Conservation (phyloP, 2,797 vertebrate genomes). For the Phalanger gymnotis region DNA sequence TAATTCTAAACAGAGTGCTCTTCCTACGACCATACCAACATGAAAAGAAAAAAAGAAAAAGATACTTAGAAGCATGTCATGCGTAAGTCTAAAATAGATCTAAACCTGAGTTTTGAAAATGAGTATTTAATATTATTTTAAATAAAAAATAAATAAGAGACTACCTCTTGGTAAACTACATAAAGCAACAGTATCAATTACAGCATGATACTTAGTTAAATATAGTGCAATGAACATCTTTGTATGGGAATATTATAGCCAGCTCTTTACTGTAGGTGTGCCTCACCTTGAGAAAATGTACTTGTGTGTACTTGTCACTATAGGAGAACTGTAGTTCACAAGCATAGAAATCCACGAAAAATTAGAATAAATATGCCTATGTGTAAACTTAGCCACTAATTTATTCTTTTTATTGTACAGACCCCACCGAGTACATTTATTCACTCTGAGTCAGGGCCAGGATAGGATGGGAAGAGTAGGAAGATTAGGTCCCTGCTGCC, state of each 20-base stretch:
- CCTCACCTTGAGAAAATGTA: background rate
- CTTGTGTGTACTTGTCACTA: background rate
- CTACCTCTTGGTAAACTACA: background rate
- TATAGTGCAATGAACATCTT: background rate
- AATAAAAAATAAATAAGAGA: background rate
- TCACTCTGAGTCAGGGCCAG: background rate
- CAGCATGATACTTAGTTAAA: background rate
- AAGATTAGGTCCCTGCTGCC: background rate
- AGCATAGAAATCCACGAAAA: background rate
- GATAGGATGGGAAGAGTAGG: background rate
- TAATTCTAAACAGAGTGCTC: background rate
- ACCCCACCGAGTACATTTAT: background rate
- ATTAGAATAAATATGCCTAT: background rate
- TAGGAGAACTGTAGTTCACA: background rate
- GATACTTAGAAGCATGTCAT: background rate
- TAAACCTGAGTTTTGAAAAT: background rate
- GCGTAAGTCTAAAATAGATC: background rate
- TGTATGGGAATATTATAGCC: background rate
- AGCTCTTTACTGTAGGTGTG: background rate
- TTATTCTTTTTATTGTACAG: background rate
- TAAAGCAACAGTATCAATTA: background rate
- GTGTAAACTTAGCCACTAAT: background rate
- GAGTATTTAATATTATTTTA: background rate
- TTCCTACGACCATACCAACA: background rate
- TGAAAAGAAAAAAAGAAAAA: background rate